Evolutionary conservation across 2,888 invertebrate species (phyloP), one percentile per base, ranked within the genome.

Genomic region (Erebia ligea): DNA sequence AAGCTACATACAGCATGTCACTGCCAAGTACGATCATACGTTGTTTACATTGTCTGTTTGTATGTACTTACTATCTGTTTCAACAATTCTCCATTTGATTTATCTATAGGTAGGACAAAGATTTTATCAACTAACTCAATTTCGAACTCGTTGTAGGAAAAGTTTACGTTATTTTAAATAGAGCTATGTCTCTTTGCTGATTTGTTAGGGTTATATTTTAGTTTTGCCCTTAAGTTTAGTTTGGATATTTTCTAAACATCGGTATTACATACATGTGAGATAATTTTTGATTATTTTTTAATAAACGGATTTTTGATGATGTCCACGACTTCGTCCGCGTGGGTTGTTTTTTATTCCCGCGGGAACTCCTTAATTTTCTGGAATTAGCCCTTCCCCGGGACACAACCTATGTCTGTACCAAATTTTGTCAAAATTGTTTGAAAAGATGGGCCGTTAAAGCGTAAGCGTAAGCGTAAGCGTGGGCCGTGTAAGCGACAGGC

Each of bases 1-100:
- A 40, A 54, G 17, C 19, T 54, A 65, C 19, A 65, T 42, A 52
- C 17, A 52, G 34, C 52, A 34, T 69, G 48, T 9, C 25, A 57
- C 19, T 56, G 25, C 56, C 19, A 21, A 17, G 63, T 48, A 58
- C 25, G 19, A 48, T 52, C 17, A n/a, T 67, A 25, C 21, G 21
- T 8, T 62, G 62, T 62, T 48, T 48, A 48, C 48, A 62, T 25
- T 15, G 19, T 48, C 45, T 21, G 48, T 62, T 15, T 34, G n/a
- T 40, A 57, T 2, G n/a, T 4, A 40, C 34, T 34, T 34, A 3
- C 25, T 63, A 52, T 52, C 63, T 63, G 52, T n/a, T 19, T 19
- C 17, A 42, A 61, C 61, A 17, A 42, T 42, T 59, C 21, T 15
- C 15, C 25, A 19, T 17, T 45, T 62, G 48, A 48, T 48, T 21